Evolutionary conservation across 1,140 invertebrate species (phyloP).

Genomic region (Drosophila auraria): DNA sequence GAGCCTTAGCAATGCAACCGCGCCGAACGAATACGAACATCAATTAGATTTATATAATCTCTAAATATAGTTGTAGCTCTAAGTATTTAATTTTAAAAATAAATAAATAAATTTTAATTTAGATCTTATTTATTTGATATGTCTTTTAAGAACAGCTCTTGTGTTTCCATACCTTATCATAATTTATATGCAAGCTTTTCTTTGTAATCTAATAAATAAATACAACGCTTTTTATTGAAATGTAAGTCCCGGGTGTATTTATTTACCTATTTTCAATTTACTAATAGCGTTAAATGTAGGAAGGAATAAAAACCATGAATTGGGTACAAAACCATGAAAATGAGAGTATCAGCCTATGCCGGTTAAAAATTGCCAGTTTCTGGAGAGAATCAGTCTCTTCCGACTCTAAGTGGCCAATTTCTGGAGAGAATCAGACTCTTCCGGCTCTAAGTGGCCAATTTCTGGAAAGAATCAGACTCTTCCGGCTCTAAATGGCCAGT

Average conservation of each 20-base stretch:
- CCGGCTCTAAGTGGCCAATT: no score
- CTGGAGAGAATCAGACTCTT: no score
- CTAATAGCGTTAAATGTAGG: no score
- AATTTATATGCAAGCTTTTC: slow-evolving; percentile 81
- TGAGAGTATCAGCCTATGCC: no score
- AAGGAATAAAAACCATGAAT: no score
- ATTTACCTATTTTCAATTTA: background rate
- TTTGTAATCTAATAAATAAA: slow-evolving; percentile 83
- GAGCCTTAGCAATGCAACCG: slow-evolving; percentile 75
- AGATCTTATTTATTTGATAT: slow-evolving; percentile 81
- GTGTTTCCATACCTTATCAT: slow-evolving; percentile 81
- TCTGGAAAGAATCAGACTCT: no score
- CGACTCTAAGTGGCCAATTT: no score
- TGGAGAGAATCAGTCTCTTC: no score
- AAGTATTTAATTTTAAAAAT: slow-evolving; percentile 84
- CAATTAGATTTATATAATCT: slow-evolving; percentile 81
- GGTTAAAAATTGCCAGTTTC: no score
- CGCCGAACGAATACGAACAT: slow-evolving; percentile 74
- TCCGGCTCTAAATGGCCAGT: no score
- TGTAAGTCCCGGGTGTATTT: slow-evolving; percentile 36
- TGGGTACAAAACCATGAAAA: no score
- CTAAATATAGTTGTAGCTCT: slow-evolving; percentile 79
- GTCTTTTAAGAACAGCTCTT: slow-evolving; percentile 83
- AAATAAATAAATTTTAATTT: slow-evolving; percentile 84
- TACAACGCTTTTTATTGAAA: slow-evolving; percentile 82